These are phyloP conservation scores for Wiebesia pumilae DNA, from an alignment of 1,140 invertebrate species.

Conservation along the genomic window DNA sequence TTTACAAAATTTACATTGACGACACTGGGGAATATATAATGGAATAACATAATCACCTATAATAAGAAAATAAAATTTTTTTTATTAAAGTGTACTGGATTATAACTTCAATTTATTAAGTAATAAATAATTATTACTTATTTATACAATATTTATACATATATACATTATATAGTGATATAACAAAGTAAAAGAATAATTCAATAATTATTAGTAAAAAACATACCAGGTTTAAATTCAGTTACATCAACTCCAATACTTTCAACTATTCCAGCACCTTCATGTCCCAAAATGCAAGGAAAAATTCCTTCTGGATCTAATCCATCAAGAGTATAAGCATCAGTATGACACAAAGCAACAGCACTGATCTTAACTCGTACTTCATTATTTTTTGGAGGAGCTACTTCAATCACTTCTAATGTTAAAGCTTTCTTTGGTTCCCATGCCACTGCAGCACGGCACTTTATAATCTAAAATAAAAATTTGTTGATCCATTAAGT, in stretches of 20 bases:
- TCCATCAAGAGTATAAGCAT: slow-evolving; percentile 94
- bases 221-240: slow-evolving; percentile 84
- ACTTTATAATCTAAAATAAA: slow-evolving; percentile 83
- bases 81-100: background rate
- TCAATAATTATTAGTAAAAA: slow-evolving; percentile 21
- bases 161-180: too few species aligned
- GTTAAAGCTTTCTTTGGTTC: slow-evolving; percentile 88
- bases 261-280: slow-evolving; percentile 96
- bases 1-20: slow-evolving; percentile 96
- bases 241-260: slow-evolving; percentile 96
- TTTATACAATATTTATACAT: too few species aligned
- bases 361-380: slow-evolving; percentile 87
- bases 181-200: too few species aligned
- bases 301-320: slow-evolving; percentile 96
- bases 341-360: slow-evolving; percentile 98
- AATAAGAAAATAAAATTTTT: slow-evolving; percentile 53
- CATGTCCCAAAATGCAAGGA: slow-evolving; percentile 94
- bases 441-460: slow-evolving; percentile 95
- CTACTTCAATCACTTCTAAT: slow-evolving; percentile 95
- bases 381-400: slow-evolving; percentile 93
- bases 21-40: slow-evolving; percentile 96
- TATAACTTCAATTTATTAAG: too few species aligned
- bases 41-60: slow-evolving; percentile 97
- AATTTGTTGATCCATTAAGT: background rate
- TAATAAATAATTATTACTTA: too few species aligned